Evolutionary conservation across 1,140 invertebrate species (phyloP).

Genomic region (Ips nitidus): DNA sequence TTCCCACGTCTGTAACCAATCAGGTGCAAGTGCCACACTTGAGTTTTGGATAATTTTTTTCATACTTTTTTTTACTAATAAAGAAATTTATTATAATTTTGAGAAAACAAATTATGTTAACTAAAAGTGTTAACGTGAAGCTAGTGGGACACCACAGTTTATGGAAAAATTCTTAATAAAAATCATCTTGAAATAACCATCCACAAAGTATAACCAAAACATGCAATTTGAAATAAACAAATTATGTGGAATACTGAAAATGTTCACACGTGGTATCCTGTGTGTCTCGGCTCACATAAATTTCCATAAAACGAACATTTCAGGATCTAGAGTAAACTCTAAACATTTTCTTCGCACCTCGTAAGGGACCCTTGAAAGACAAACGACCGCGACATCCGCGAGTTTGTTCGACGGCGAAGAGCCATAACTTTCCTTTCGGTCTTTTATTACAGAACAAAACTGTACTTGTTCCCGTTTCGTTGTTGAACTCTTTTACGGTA

Average conservation of each 20-base stretch:
- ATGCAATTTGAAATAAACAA: no score
- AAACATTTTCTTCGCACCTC: constrained; percentile 41
- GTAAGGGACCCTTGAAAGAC: constrained; percentile 39
- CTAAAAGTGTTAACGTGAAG: no score
- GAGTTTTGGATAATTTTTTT: no score
- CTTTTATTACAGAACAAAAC: constrained; percentile 25
- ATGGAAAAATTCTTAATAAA: no score
- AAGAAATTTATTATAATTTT: no score
- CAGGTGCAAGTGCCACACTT: no score
- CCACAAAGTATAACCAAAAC: no score
- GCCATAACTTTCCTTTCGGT: constrained; percentile 8
- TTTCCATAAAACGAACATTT: constrained; percentile 38
- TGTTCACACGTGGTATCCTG: constrained; percentile 15
- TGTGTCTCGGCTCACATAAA: constrained; percentile 23
- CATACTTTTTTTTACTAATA: no score
- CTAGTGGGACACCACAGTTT: no score
- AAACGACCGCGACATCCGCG: constrained; percentile 40
- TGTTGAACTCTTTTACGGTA: background rate
- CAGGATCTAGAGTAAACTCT: constrained; percentile 39
- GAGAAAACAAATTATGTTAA: no score
- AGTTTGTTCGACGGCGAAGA: constrained; percentile 24
- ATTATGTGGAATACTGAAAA: background rate
- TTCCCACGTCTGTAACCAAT: no score
- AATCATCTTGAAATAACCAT: no score
- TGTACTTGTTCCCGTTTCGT: constrained; percentile 6